Base-by-base conservation (phyloP, 2,113 vertebrate species). In the Numenius arquata region DNA sequence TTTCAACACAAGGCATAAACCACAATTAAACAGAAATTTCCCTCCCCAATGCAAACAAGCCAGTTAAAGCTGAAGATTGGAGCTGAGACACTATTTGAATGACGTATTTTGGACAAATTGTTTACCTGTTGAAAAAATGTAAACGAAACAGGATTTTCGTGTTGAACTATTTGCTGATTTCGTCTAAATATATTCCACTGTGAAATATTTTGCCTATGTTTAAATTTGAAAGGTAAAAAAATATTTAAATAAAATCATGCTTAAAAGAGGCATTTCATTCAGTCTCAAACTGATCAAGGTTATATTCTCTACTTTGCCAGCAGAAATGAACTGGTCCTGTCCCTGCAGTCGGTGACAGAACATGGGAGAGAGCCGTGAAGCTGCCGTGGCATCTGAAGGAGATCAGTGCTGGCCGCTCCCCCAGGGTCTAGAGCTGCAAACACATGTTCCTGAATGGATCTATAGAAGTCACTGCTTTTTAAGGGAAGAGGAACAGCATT, bases 311-410 rank as follows among this genome's bases (percentile, higher is more conserved):
- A 26, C 18, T 65, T 79, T 52, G 62, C 17, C 36, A 65, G 36
- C 26, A 82, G 41, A 62, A 56, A 30, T 0, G 1, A 45, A 21
- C 41, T 48, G n/a, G 29, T 78, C 11, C 18, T 85, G 11, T 83
- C 36, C 18, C 75, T 66, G 58, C 2, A 4, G 41, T 15, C 0
- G 0, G 36, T 2, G 10, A 38, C 41, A 53, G 14, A 26, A 11
- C 34, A 30, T 0, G 1, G 41, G 55, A 48, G 53, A 11, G 22
- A 52, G 38, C 25, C 1, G 8, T 0, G 2, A 48, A 59, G 52
- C 66, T 23, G 22, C 40, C 2, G 21, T 17, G 20, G 47, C 47
- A 47, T 47, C 47, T 47, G 47, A 47, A 47, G 25, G 34, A 53
- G 8, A n/a, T 40, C 16, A 6, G 26, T 30, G 16, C 32, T 4